These are phyloP conservation scores for Cerastis leucographa DNA, from an alignment of 2,888 invertebrate genomes.

Conservation along the genomic window DNA sequence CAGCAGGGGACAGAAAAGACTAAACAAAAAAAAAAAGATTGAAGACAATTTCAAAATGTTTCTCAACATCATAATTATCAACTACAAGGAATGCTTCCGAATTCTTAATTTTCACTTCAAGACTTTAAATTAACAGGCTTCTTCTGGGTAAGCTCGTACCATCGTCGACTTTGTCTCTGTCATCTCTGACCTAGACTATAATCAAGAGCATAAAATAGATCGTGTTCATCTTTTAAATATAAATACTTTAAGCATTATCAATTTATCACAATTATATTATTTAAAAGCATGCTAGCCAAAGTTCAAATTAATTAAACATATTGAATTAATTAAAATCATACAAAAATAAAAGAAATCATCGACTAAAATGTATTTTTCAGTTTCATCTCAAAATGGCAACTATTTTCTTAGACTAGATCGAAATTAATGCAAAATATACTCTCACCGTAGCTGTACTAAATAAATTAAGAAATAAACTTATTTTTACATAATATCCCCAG, in stretches of 20 bases:
- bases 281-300: background rate
- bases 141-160: too few relatives aligned
- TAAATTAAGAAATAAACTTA: conserved; percentile 7
- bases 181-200: too few relatives aligned
- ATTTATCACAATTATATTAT: conserved; percentile 1
- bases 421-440: conserved; percentile 25
- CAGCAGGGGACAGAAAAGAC: too few relatives aligned
- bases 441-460: background rate
- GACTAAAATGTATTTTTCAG: conserved; percentile 10
- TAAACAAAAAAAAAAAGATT: background rate
- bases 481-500: conserved; percentile 13
- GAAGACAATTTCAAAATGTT: background rate
- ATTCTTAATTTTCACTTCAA: background rate
- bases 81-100: background rate
- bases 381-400: conserved; percentile 44
- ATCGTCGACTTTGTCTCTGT: too few relatives aligned
- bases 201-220: too few relatives aligned
- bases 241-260: conserved; percentile 4
- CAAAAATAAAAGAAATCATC: conserved; percentile 25
- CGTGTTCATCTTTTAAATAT: background rate
- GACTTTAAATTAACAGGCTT: background rate
- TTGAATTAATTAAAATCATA: background rate
- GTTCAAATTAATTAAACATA: background rate
- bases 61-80: background rate
- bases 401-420: conserved; percentile 48